Evolutionary conservation across 2,797 vertebrate species (phyloP), one percentile per base, ranked within the genome.

Genomic region (Geotria australis): DNA sequence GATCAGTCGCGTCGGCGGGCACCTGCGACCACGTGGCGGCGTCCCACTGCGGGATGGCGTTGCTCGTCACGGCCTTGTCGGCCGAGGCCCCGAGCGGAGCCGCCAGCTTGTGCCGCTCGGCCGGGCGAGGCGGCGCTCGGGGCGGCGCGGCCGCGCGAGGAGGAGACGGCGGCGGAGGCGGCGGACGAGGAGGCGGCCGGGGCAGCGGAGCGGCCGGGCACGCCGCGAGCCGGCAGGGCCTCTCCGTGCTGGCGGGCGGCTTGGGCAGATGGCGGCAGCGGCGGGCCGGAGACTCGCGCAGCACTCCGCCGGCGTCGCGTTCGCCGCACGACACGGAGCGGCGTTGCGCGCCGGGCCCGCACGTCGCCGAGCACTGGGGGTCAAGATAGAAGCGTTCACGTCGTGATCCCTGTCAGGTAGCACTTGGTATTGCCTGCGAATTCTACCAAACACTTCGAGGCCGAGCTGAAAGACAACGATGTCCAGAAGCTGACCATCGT

Each of bases 311-410:
- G 7, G 67, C 53, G 60, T 73, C 73, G 64, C 77, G 82, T 71
- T 96, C 88, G 0, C 77, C 73, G 2, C 91, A 98, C 46, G 65
- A 76, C 62, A 89, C 67, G n/a, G 83, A 80, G 62, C 89, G 70
- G 62, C 68, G 81, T 67, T 74, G 77, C 55, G 78, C 57, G 3
- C 85, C 83, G 1, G 67, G 63, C 9, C 84, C 89, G 55, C 91
- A 96, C 59, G 80, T 79, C 56, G 65, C 62, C 2, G 89, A 93
- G 67, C 91, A 98, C 83, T 89, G 64, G 9, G 63, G 46, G 49
- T n/a, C n/a, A n/a, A n/a, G n/a, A n/a, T n/a, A n/a, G n/a, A n/a
- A n/a, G n/a, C n/a, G n/a, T n/a, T n/a, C n/a, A n/a, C n/a, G n/a
- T n/a, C n/a, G n/a, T n/a, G n/a, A n/a, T n/a, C n/a, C n/a, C n/a